These are phyloP conservation scores for Thalpophila matura DNA, from an alignment of 2,888 invertebrate species.

Conservation along the genomic window DNA sequence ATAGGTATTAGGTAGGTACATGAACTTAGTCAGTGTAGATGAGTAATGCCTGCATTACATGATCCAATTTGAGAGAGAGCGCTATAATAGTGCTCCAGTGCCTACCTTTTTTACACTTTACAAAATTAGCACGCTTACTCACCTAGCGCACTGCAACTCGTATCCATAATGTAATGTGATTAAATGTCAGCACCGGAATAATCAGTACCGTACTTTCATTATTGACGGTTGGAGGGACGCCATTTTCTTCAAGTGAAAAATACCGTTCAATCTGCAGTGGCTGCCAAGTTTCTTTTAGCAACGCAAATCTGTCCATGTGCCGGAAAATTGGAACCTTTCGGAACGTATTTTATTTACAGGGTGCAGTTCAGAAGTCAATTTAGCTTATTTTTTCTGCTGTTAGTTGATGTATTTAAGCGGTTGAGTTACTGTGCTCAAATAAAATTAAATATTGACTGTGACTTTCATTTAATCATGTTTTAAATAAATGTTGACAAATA, in stretches of 20 bases:
- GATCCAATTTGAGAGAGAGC: too few species aligned
- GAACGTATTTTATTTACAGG: conserved; percentile 72
- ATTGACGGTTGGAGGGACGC: conserved; percentile 54
- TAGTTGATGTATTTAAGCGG: background rate
- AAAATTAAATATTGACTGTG: too few species aligned
- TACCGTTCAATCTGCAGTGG: conserved; percentile 67
- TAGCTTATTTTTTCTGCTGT: conserved; percentile 24
- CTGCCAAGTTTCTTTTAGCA: conserved; percentile 75
- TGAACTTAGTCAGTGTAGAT: too few species aligned
- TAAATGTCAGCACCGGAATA: background rate
- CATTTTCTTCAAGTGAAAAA: conserved; percentile 71
- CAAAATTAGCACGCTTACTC: too few species aligned
- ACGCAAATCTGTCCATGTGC: conserved; percentile 74
- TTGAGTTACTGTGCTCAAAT: background rate
- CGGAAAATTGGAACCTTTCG: conserved; percentile 76
- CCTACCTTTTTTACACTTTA: background rate
- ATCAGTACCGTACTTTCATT: conserved; percentile 22
- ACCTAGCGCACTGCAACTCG: too few species aligned
- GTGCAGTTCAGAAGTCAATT: conserved; percentile 37
- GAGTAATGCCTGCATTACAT: too few species aligned
- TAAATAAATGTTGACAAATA: too few species aligned
- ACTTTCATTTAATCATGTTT: too few species aligned
- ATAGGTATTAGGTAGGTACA: too few species aligned
- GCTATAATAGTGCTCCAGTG: too few species aligned
- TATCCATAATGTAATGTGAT: too few species aligned